A percentile compares a stretch with the other conserved stretches of the same genome.
Evolutionary conservation across 2,888 invertebrate genomes (phyloP).

Genomic region (Antheraea yamamai): DNA sequence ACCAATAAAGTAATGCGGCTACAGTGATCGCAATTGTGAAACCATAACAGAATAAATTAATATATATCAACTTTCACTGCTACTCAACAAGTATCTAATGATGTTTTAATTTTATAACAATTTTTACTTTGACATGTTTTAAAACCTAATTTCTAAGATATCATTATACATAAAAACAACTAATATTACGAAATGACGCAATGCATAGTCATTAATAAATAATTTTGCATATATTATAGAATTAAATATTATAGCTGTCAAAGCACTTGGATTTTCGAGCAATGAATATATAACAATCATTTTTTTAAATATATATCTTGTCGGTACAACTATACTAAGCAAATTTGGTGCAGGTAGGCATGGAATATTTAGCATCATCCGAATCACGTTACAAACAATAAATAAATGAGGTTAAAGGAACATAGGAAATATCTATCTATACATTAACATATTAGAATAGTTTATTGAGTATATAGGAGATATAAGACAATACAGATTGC

Average conservation of each 20-base stretch:
- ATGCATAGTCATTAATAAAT: slow-evolving; percentile 29
- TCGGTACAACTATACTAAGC: slow-evolving; percentile 16
- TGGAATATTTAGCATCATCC: neutral
- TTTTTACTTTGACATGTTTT: slow-evolving; percentile 75
- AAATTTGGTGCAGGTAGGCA: slow-evolving; percentile 22
- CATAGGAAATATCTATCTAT: no score
- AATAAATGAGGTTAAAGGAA: neutral
- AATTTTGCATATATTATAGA: slow-evolving; percentile 9
- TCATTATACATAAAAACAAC: slow-evolving; percentile 62
- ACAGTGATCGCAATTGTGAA: slow-evolving; percentile 71
- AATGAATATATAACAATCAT: slow-evolving; percentile 58
- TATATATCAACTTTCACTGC: slow-evolving; percentile 73
- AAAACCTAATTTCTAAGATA: slow-evolving; percentile 59
- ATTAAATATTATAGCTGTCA: slow-evolving; percentile 2
- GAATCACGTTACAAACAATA: neutral
- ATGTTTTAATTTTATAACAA: slow-evolving; percentile 75
- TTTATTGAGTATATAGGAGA: neutral
- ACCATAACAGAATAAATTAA: slow-evolving; percentile 77
- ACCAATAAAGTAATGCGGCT: slow-evolving; percentile 78
- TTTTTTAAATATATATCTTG: slow-evolving; percentile 8
- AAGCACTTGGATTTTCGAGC: slow-evolving; percentile 42
- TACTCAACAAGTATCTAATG: slow-evolving; percentile 76
- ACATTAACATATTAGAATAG: no score
- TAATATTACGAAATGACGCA: slow-evolving; percentile 37
- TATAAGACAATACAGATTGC: neutral